Base-by-base conservation (phyloP, 2,113 vertebrate genomes). In the Xerus inauris region DNA sequence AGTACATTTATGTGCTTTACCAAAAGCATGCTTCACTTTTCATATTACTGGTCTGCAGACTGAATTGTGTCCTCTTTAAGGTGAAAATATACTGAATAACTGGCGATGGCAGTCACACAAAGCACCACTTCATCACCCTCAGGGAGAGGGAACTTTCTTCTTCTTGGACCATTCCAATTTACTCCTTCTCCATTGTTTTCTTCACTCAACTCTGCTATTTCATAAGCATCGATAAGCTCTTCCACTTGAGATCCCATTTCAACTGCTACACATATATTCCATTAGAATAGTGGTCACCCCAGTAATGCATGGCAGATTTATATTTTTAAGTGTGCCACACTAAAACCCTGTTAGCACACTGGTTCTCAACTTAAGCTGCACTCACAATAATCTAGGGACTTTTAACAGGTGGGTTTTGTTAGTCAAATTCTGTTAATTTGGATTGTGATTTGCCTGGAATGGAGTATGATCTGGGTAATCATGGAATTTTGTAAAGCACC, bases 21-120 rank as follows among this genome's bases (percentile, higher is more conserved):
- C 2, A 28, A 92, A 35, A 85, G 26, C 54, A 65, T 24, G 93
- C 92, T 90, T 57, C 54, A 92, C 54, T 73, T 97, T 94, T 65
- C 22, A 92, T 94, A 80, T n/a, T 81, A 75, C 62, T 62, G 38
- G 32, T 82, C 92, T 96, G 82, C 81, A 45, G 30, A 47, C 67
- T 73, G 11, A 30, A 5, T 59, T 89, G 76, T 10, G 3, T 69
- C 72, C 40, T 12, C 4, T 77, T 10, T 69, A 86, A 30, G 0
- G 0, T 8, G 38, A 84, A 64, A 73, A 77, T 32, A 79, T 7
- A 49, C 67, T 35, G 2, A 71, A 49, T 13, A 51, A 85, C n/a
- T 67, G 24, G 54, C n/a, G 22, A 90, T 40, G 35, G 24, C 4
- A 83, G 47, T 13, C 22, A 38, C 57, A 69, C 69, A n/a, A 71